phyloP scores from a whole-genome alignment of 2,797 vertebrate species.

The Acipenser transmontanus region DNA sequence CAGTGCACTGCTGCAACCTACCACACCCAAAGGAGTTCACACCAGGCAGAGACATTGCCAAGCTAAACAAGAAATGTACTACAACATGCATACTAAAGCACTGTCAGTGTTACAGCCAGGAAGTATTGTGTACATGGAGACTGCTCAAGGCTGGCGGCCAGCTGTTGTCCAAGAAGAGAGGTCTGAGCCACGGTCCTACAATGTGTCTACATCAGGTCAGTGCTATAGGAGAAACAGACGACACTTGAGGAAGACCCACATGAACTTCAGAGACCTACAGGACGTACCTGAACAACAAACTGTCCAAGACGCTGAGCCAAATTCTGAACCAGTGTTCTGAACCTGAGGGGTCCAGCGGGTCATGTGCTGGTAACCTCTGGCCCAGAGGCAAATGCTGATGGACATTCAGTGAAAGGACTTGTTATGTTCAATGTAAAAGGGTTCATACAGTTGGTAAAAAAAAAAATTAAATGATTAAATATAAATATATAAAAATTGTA shows the following conservation, averaged over 20 bases:
- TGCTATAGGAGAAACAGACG: slow-evolving; percentile 9
- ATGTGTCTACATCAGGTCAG: slow-evolving; percentile 3
- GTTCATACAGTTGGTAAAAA: too few relatives aligned
- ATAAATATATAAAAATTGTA: too few relatives aligned
- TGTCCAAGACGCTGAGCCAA: too few relatives aligned
- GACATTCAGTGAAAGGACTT: too few relatives aligned
- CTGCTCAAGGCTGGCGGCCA: neutral
- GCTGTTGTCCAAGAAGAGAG: slow-evolving; percentile 1
- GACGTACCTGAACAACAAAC: too few relatives aligned
- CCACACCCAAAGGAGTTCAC: neutral
- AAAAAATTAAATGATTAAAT: too few relatives aligned
- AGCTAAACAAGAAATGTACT: neutral
- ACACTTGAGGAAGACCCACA: slow-evolving; percentile 14
- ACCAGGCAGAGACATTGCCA: neutral
- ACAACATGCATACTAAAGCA: slow-evolving; percentile 5
- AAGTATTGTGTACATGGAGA: slow-evolving; percentile 10
- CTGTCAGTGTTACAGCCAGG: slow-evolving; percentile 6
- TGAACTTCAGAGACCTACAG: too few relatives aligned
- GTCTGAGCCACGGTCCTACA: slow-evolving; percentile 5
- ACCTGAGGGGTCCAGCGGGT: too few relatives aligned
- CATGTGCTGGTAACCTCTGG: too few relatives aligned
- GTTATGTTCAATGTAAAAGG: too few relatives aligned
- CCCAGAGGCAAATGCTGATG: too few relatives aligned
- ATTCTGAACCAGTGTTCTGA: too few relatives aligned
- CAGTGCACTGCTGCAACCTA: slow-evolving; percentile 6